Percentiles rank a stretch among this genome's conserved stretches.
These are phyloP conservation scores for Ormia ochracea DNA, from an alignment of 2,888 invertebrate genomes.

Conservation along the genomic window DNA sequence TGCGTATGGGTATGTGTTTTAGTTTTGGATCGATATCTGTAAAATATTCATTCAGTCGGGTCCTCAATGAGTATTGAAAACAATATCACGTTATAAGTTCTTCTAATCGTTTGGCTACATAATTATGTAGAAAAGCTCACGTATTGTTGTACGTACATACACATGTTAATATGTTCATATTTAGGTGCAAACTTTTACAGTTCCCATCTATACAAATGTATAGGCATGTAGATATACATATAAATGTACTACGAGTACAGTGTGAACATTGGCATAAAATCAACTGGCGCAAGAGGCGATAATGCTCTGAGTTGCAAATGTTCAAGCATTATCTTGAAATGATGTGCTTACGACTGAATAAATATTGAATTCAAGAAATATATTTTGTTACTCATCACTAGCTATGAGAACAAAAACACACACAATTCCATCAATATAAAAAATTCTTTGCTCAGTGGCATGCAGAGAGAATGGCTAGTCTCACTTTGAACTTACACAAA, in stretches of 20 bases:
- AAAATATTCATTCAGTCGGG: constrained; percentile 55
- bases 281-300: constrained; percentile 19
- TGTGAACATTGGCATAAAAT: not conserved
- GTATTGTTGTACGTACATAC: constrained; percentile 34
- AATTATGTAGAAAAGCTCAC: no score
- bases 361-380: constrained; percentile 13
- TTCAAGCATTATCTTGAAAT: constrained; percentile 39
- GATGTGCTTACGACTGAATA: constrained; percentile 53
- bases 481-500: not conserved
- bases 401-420: constrained; percentile 15
- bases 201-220: not conserved
- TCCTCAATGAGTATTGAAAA: constrained; percentile 27
- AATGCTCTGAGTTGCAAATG: constrained; percentile 5
- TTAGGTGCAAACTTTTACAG: not conserved
- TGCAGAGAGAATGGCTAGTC: not conserved
- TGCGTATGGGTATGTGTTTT: not conserved
- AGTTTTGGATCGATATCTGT: constrained; percentile 57
- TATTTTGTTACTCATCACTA: constrained; percentile 48
- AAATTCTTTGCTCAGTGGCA: not conserved
- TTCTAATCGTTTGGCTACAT: no score
- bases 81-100: not conserved
- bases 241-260: no score
- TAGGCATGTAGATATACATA: not conserved
- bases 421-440: no score
- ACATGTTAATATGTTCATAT: not conserved